A percentile compares a stretch with the other conserved stretches of the same genome.
Conservation (phyloP, 1,140 invertebrate species). For the Drosophila teissieri region DNA sequence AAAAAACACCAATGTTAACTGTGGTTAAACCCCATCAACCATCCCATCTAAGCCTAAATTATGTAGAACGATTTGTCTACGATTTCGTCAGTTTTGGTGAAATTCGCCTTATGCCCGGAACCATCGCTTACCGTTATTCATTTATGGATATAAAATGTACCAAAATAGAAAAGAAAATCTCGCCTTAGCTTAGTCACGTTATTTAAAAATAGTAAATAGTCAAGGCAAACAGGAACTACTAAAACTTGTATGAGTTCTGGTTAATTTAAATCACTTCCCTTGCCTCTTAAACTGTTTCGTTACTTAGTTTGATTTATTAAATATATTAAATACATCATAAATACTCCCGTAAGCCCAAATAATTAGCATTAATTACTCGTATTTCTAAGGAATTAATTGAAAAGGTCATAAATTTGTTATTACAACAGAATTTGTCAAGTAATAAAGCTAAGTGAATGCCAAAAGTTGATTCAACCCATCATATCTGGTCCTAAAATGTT, state of each 20-base stretch:
- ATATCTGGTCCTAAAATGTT: no score
- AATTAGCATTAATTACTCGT: not conserved
- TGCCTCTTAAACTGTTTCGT: not conserved
- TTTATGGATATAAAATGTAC: not conserved
- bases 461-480: not conserved
- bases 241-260: no score
- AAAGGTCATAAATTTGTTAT: not conserved
- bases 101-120: slow-evolving; percentile 3
- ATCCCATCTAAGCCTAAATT: slow-evolving; percentile 8
- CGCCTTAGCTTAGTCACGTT: no score
- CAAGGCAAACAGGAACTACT: no score
- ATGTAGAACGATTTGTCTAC: slow-evolving; percentile 20
- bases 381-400: not conserved
- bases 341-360: not conserved
- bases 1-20: slow-evolving; percentile 27
- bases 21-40: slow-evolving; percentile 32
- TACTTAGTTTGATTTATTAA: not conserved
- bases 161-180: not conserved
- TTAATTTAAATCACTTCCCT: no score
- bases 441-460: slow-evolving; percentile 1
- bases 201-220: no score
- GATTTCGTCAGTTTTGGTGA: not conserved
- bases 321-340: not conserved
- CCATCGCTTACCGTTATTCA: not conserved
- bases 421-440: not conserved